Evolutionary conservation across 2,888 invertebrate genomes (phyloP).

Genomic region (Pandemis heparana): DNA sequence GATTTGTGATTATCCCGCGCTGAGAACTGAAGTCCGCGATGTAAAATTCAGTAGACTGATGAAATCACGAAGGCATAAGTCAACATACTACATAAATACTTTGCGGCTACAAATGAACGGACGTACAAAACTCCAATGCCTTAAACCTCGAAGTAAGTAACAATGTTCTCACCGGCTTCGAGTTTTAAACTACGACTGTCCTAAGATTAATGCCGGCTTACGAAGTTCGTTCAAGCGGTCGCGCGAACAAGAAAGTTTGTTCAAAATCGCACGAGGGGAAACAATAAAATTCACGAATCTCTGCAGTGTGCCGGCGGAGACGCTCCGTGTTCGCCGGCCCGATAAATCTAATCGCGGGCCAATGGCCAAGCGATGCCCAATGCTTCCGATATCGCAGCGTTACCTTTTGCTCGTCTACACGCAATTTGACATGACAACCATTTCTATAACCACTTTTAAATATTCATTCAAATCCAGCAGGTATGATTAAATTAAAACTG

Average conservation of each 20-base stretch:
- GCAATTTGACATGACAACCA: slow-evolving; percentile 20
- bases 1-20: slow-evolving; percentile 63
- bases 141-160: slow-evolving; percentile 20
- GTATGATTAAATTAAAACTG: too few species aligned
- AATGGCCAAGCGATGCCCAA: slow-evolving; percentile 62
- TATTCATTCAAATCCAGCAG: neutral
- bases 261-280: slow-evolving; percentile 65
- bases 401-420: neutral
- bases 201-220: slow-evolving; percentile 65
- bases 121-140: slow-evolving; percentile 1
- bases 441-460: neutral
- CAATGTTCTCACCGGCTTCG: slow-evolving; percentile 37
- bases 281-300: slow-evolving; percentile 81
- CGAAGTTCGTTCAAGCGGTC: slow-evolving; percentile 58
- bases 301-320: slow-evolving; percentile 49
- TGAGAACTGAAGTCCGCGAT: slow-evolving; percentile 62
- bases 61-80: neutral
- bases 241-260: slow-evolving; percentile 72
- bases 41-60: slow-evolving; percentile 53
- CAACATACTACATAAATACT: neutral
- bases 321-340: slow-evolving; percentile 51
- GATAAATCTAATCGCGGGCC: slow-evolving; percentile 67
- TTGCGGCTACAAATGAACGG: neutral
- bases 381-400: slow-evolving; percentile 61
- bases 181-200: slow-evolving; percentile 51